phyloP scores from a whole-genome alignment of 2,113 vertebrate species.

The Grus americana region DNA sequence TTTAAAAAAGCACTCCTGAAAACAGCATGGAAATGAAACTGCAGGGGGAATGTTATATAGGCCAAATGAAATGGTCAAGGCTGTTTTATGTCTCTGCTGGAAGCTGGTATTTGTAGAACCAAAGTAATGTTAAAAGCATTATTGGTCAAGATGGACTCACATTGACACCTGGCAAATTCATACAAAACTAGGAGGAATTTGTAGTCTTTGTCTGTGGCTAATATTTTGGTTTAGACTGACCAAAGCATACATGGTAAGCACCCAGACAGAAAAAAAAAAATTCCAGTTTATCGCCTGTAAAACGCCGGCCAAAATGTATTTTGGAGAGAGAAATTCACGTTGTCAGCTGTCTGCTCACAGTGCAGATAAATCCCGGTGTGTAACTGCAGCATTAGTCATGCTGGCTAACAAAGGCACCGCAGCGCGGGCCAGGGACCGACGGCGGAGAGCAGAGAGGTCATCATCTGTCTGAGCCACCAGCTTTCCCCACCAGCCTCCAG shows the following conservation, averaged over 20 bases:
- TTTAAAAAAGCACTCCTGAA: neutral
- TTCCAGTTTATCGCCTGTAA: neutral
- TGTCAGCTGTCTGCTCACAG: neutral
- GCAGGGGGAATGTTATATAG: neutral
- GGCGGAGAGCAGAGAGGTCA: neutral
- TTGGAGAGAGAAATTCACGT: neutral
- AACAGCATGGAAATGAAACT: neutral
- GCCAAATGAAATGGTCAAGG: neutral
- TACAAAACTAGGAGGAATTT: neutral
- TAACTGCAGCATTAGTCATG: neutral
- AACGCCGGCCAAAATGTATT: neutral
- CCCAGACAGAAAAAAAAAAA: neutral
- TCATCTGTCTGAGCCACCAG: neutral
- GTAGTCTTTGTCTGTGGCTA: neutral
- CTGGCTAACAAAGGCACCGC: neutral
- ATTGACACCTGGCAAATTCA: neutral
- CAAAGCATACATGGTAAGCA: neutral
- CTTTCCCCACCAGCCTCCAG: neutral
- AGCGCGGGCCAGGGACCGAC: accelerated
- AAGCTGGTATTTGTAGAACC: neutral
- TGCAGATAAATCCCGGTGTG: accelerated
- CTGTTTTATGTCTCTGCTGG: neutral
- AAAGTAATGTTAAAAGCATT: constrained; percentile 8
- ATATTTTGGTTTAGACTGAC: neutral
- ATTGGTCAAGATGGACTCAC: neutral